phyloP scores from a whole-genome alignment of 2,888 invertebrate genomes.

The Sepiola atlantica region DNA sequence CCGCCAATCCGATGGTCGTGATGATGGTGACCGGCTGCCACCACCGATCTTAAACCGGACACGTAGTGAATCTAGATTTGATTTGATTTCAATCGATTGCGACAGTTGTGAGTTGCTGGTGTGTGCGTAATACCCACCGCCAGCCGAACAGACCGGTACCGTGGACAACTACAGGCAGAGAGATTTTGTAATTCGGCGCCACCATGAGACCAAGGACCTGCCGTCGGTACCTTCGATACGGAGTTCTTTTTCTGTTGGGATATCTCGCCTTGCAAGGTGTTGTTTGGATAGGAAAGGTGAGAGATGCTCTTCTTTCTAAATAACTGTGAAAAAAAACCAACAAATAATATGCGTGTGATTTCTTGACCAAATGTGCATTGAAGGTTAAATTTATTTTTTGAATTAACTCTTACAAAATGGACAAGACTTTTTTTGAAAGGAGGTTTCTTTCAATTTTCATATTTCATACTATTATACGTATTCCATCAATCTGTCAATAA shows the following conservation, averaged over 20 bases:
- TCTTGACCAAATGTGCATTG: too few relatives aligned
- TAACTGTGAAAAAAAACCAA: not conserved
- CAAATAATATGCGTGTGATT: too few relatives aligned
- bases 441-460: too few relatives aligned
- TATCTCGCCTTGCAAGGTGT: not conserved
- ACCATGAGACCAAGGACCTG: not conserved
- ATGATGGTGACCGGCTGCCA: not conserved
- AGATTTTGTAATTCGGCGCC: not conserved
- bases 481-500: too few relatives aligned
- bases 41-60: not conserved
- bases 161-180: not conserved
- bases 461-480: too few relatives aligned
- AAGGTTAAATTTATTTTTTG: too few relatives aligned
- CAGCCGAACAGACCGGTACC: not conserved
- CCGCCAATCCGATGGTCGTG: not conserved
- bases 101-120: not conserved
- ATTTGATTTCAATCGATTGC: not conserved
- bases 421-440: too few relatives aligned
- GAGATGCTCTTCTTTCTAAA: not conserved
- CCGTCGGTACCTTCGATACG: not conserved
- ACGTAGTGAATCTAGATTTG: not conserved
- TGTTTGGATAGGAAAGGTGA: not conserved
- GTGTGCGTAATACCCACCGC: not conserved
- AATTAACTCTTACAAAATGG: too few relatives aligned
- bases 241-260: not conserved